A percentile compares a stretch with the other conserved stretches of the same genome.
phyloP scores from a whole-genome alignment of 2,113 vertebrate genomes.

The Chloroceryle aenea region DNA sequence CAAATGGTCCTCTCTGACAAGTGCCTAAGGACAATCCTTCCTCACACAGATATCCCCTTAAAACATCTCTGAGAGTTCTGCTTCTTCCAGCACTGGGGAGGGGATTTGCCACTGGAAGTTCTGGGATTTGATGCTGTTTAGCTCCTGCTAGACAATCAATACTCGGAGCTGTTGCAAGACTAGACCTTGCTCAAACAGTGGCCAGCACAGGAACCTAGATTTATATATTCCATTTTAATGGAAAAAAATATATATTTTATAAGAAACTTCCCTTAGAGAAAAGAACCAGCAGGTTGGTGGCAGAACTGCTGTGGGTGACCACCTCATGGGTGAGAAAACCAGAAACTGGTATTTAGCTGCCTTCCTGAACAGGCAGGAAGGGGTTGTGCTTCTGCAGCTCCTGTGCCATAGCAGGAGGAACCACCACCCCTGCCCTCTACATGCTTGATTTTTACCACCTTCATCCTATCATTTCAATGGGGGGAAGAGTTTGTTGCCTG shows the following conservation, averaged over 20 bases:
- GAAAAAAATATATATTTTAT: background rate
- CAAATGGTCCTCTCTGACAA: background rate
- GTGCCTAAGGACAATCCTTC: background rate
- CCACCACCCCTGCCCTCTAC: too few species aligned
- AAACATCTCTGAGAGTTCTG: background rate
- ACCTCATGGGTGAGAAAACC: too few species aligned
- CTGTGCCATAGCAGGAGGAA: too few species aligned
- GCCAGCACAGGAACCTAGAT: background rate
- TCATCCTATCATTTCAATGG: too few species aligned
- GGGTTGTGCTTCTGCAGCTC: too few species aligned
- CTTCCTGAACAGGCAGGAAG: too few species aligned
- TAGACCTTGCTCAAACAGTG: background rate
- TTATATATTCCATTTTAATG: background rate
- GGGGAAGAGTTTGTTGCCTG: too few species aligned
- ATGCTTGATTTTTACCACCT: too few species aligned
- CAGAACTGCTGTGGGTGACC: too few species aligned
- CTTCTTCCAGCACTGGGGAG: background rate
- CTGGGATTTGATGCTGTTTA: background rate
- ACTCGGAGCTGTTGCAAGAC: background rate
- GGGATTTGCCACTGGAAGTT: background rate
- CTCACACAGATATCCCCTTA: background rate
- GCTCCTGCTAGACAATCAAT: background rate
- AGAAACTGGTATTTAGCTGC: too few species aligned
- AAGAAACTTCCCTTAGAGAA: background rate
- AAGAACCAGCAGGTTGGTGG: background rate